These are phyloP conservation scores for Entelurus aequoreus DNA, from an alignment of 2,113 vertebrate genomes.

Conservation along the genomic window DNA sequence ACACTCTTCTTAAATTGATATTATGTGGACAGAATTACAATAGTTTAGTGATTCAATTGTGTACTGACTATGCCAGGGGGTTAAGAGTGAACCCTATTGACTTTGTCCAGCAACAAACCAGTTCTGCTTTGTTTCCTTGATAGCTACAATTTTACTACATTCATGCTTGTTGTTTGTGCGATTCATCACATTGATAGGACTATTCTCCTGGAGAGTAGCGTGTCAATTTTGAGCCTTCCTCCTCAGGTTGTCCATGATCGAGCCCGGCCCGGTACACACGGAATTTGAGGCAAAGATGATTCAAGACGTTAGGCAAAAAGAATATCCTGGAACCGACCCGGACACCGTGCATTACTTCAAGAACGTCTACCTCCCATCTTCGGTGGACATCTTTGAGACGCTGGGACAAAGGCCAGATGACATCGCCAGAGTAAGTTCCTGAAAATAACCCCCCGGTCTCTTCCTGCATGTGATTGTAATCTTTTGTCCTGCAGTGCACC, in stretches of 20 bases:
- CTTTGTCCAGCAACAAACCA: no score
- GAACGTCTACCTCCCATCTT: slow-evolving; percentile 70
- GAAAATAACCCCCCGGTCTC: no score
- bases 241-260: slow-evolving; percentile 70
- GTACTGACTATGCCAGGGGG: no score
- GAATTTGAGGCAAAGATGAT: slow-evolving; percentile 76
- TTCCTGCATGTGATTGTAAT: neutral
- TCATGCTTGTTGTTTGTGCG: no score
- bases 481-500: slow-evolving; percentile 63
- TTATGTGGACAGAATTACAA: no score
- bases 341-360: slow-evolving; percentile 72
- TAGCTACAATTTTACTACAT: no score
- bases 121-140: no score
- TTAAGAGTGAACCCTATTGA: no score
- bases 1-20: no score
- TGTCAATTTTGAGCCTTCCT: neutral
- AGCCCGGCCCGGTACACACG: slow-evolving; percentile 73
- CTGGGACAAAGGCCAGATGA: slow-evolving; percentile 73
- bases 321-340: slow-evolving; percentile 57
- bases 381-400: slow-evolving; percentile 70
- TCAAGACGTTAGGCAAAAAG: slow-evolving; percentile 63
- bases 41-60: no score
- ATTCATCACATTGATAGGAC: no score
- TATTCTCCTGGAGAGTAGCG: no score
- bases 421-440: slow-evolving; percentile 62